Percentiles rank a stretch among this genome's conserved stretches.
Conservation (phyloP, 2,797 vertebrate genomes). For the Phalanger gymnotis region DNA sequence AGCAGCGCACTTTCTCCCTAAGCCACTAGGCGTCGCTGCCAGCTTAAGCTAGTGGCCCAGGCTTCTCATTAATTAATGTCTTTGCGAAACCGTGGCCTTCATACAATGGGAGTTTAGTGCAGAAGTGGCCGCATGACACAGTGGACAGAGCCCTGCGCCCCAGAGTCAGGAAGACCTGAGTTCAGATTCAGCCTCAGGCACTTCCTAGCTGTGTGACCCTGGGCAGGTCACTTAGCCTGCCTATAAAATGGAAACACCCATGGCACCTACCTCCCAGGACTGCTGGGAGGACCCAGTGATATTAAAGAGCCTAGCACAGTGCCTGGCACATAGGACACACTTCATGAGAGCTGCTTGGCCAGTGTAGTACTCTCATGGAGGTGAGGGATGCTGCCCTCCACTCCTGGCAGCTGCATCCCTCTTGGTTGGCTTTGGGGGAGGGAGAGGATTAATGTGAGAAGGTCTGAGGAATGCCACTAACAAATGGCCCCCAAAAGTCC, state of each 20-base stretch:
- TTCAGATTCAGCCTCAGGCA: background rate
- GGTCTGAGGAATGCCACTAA: background rate
- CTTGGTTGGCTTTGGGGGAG: background rate
- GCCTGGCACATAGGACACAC: background rate
- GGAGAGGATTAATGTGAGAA: background rate
- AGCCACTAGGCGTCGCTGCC: background rate
- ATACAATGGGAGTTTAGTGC: background rate
- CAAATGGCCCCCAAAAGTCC: background rate
- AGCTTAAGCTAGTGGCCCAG: background rate
- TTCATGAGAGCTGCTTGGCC: background rate
- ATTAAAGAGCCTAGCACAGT: background rate
- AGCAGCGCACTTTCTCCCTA: background rate
- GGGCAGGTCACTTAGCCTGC: background rate
- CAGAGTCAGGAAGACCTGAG: background rate
- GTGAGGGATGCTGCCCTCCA: background rate
- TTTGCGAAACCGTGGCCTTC: too few relatives aligned
- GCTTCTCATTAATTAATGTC: background rate
- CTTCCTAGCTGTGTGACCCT: background rate
- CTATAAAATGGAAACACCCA: background rate
- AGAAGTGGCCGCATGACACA: background rate
- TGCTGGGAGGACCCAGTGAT: background rate
- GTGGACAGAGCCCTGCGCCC: too few relatives aligned
- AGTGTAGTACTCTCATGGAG: background rate
- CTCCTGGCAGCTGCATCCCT: background rate
- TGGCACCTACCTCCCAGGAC: background rate